Evolutionary conservation across 2,888 invertebrate genomes (phyloP).

Genomic region (Sesamia inferens): DNA sequence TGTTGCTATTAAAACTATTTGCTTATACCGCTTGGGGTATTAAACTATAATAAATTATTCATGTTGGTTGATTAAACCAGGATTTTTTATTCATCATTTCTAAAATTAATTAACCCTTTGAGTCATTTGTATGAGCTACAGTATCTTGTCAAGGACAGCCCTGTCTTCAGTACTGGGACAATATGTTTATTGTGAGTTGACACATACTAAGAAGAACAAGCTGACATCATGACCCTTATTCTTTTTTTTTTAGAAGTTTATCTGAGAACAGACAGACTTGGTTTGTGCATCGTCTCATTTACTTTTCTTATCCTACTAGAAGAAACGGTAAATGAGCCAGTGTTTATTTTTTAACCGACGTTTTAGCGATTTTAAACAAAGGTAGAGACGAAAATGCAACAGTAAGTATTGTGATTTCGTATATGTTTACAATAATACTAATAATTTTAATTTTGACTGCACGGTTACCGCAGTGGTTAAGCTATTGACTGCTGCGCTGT

Average conservation of each 20-base stretch:
- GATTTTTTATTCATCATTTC: slow-evolving; percentile 34
- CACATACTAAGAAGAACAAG: slow-evolving; percentile 26
- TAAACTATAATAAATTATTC: slow-evolving; percentile 1
- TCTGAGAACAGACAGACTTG: slow-evolving; percentile 15
- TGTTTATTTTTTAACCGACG: background rate
- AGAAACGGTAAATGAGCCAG: too few relatives aligned
- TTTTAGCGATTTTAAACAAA: background rate
- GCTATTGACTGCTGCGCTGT: too few relatives aligned
- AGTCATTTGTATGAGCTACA: slow-evolving; percentile 36
- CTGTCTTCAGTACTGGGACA: slow-evolving; percentile 28
- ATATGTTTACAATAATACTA: too few relatives aligned
- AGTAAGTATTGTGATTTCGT: background rate
- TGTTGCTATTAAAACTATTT: background rate
- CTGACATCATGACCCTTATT: slow-evolving; percentile 37
- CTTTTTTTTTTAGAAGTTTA: slow-evolving; percentile 17
- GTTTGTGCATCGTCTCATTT: background rate
- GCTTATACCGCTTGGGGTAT: background rate
- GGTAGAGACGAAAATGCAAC: background rate
- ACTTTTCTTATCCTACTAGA: background rate
- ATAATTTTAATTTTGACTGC: too few relatives aligned
- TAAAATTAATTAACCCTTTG: slow-evolving; percentile 40
- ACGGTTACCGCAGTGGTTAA: too few relatives aligned
- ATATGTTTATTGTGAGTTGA: slow-evolving; percentile 42
- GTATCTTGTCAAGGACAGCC: slow-evolving; percentile 38
- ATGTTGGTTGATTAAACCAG: background rate